Evolutionary conservation across 1,140 invertebrate species (phyloP), one percentile per base, ranked within the genome.

Genomic region (Eufriesea mexicana): DNA sequence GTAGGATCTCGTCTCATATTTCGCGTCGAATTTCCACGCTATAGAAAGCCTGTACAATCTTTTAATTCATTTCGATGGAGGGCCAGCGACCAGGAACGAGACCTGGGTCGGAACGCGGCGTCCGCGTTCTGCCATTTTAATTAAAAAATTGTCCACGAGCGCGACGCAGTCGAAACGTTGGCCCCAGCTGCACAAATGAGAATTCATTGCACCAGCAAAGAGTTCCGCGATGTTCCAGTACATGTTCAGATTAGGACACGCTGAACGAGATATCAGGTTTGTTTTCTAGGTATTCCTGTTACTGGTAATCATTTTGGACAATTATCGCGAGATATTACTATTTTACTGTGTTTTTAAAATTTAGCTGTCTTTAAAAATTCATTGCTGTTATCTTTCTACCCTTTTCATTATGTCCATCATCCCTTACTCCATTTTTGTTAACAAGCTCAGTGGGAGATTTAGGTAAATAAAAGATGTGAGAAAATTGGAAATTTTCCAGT

Each of bases 111-210:
- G 5, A 28, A 28, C 66, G 45, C 45, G 2, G 45, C 23, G n/a
- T 25, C 7, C 66, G n/a, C 23, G 45, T 25, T 23, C 23, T 49
- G 66, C 16, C 45, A 16, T 68, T 68, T 49, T 68, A 68, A 68
- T 68, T 68, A 68, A 68, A 68, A 68, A 47, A 49, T 68, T 68
- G 45, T 47, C 42, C 23, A 5, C 66, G 23, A 49, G 45, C n/a
- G 14, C 25, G 59, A 28, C n/a, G 23, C 20, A 23, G 35, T 8
- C 42, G 42, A 45, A 45, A 42, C 28, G 35, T 35, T 35, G 35
- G 35, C 35, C 4, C 35, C 35, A 35, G 35, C 35, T 35, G 42
- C 4, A 20, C 20, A 45, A 67, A 67, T 23, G 64, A 68, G 66
- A 47, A 68, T 68, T 49, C n/a, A 68, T 59, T 14, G 59, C 14